These are phyloP conservation scores for Dreissena polymorpha DNA, from an alignment of 1,140 invertebrate genomes.

Conservation along the genomic window DNA sequence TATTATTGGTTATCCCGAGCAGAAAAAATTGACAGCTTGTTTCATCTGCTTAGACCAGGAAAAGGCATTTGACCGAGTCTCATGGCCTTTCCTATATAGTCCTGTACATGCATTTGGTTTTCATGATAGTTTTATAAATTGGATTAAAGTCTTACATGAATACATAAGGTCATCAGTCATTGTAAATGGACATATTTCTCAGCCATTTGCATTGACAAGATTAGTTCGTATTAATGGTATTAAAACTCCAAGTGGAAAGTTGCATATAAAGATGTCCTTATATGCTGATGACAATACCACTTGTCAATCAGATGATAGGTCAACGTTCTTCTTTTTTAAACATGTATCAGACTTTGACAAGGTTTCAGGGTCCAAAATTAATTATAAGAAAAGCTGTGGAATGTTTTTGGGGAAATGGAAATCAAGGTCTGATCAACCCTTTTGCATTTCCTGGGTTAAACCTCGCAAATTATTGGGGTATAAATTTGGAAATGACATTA, in stretches of 20 bases:
- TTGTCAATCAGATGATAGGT: constrained; percentile 32
- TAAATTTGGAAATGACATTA: constrained; percentile 38
- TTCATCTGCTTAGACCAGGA: no score
- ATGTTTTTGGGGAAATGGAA: constrained; percentile 60
- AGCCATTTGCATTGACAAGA: no score
- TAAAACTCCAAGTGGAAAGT: constrained; percentile 42
- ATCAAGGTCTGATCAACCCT: constrained; percentile 53
- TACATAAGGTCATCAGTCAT: no score
- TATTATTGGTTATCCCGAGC: no score
- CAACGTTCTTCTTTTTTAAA: no score
- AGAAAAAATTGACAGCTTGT: no score
- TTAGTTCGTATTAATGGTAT: no score
- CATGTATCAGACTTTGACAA: constrained; percentile 51
- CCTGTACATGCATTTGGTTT: constrained; percentile 27
- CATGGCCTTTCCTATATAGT: not conserved
- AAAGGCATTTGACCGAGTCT: no score
- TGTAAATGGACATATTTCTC: no score
- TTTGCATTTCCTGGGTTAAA: constrained; percentile 59
- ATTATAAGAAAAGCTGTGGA: constrained; percentile 55
- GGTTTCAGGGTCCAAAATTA: constrained; percentile 59
- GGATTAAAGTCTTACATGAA: constrained; percentile 58
- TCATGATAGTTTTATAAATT: constrained; percentile 9
- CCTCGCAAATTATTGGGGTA: constrained; percentile 54
- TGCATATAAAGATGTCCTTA: constrained; percentile 48
- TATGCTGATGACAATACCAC: constrained; percentile 63